Evolutionary conservation across 2,797 vertebrate species (phyloP).

Genomic region (Glyptemys insculpta): DNA sequence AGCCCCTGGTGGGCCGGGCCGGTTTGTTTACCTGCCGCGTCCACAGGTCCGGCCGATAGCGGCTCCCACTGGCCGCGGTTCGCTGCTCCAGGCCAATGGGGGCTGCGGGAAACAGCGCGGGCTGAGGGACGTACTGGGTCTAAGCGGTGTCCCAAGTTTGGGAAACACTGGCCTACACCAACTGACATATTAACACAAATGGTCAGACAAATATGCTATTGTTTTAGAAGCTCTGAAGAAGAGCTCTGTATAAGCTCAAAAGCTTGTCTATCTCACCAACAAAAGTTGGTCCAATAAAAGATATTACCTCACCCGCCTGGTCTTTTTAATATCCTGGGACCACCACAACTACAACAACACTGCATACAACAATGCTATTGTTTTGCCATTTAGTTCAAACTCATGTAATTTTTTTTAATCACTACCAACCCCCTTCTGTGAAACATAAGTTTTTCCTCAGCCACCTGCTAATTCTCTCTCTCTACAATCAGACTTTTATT

Average conservation of each 20-base stretch:
- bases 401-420: not conserved
- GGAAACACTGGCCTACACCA: not conserved
- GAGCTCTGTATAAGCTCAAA: not conserved
- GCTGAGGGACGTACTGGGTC: no score
- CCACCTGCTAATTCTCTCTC: not conserved
- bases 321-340: not conserved
- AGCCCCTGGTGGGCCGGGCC: no score
- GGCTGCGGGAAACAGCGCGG: no score
- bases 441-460: not conserved
- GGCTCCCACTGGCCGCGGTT: no score
- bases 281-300: not conserved
- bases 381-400: not conserved
- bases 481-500: not conserved
- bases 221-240: not conserved
- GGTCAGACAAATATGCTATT: not conserved
- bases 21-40: no score
- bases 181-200: rapidly evolving
- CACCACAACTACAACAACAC: not conserved
- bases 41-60: no score
- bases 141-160: no score
- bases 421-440: not conserved
- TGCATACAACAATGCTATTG: not conserved
- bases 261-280: not conserved
- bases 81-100: no score
- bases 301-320: not conserved